Conservation (phyloP, 1,140 invertebrate genomes). For the Grapholita molesta region DNA sequence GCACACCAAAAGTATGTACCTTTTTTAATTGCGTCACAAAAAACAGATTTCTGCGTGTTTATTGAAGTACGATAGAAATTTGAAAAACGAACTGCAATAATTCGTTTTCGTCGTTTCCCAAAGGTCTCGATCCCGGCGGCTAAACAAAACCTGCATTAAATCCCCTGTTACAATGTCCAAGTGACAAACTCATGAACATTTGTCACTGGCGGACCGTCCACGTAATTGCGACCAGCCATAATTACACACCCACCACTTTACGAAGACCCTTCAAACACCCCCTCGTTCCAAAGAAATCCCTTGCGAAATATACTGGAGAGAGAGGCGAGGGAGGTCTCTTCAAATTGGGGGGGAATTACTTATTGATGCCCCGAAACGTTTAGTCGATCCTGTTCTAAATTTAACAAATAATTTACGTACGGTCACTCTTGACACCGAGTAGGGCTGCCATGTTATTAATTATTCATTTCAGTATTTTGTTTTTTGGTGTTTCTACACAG, state of each 20-base stretch:
- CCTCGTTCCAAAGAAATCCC: not conserved
- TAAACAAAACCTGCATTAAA: slow-evolving; percentile 38
- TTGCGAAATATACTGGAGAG: not conserved
- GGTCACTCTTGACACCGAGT: slow-evolving; percentile 59
- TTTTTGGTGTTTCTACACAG: not conserved
- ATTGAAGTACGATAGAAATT: too few relatives aligned
- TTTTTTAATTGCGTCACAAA: too few relatives aligned
- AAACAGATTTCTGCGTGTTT: too few relatives aligned
- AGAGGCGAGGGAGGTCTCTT: slow-evolving; percentile 26
- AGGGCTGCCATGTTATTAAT: slow-evolving; percentile 39
- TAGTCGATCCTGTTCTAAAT: slow-evolving; percentile 72
- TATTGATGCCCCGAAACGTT: slow-evolving; percentile 72
- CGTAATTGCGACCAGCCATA: slow-evolving; percentile 59
- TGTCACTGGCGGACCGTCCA: slow-evolving; percentile 64
- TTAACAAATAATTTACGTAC: slow-evolving; percentile 75
- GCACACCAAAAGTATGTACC: too few relatives aligned
- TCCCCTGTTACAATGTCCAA: slow-evolving; percentile 38
- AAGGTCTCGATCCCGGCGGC: slow-evolving; percentile 36
- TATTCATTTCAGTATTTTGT: not conserved
- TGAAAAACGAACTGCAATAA: too few relatives aligned
- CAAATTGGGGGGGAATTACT: slow-evolving; percentile 59
- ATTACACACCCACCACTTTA: slow-evolving; percentile 20
- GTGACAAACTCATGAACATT: slow-evolving; percentile 77
- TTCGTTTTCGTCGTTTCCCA: slow-evolving; percentile 30
- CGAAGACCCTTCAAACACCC: not conserved